phyloP scores from a whole-genome alignment of 1,140 invertebrate genomes.

The Philotrypesis tridentata region DNA sequence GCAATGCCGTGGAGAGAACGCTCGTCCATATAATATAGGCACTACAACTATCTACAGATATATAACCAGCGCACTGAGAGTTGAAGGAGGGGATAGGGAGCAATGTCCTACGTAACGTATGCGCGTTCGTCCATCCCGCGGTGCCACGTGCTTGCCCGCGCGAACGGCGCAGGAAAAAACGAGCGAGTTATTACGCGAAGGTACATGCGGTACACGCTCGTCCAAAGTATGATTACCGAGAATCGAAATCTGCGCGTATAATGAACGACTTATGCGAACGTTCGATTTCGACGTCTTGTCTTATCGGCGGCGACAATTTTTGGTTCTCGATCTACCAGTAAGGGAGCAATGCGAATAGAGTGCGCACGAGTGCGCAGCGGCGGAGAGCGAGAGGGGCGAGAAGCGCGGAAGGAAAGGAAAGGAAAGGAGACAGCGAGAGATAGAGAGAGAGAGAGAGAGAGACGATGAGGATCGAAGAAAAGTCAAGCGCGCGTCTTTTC shows the following conservation, averaged over 20 bases:
- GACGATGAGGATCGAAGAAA: slow-evolving; percentile 36
- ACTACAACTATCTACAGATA: no score
- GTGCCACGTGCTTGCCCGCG: slow-evolving; percentile 30
- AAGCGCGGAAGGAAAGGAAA: not conserved
- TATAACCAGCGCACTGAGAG: slow-evolving; percentile 39
- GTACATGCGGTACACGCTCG: no score
- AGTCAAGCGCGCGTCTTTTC: slow-evolving; percentile 48
- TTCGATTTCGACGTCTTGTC: no score
- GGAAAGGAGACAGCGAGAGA: not conserved
- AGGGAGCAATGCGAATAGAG: not conserved
- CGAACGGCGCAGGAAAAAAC: not conserved
- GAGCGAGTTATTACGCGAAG: not conserved
- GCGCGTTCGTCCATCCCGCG: slow-evolving; percentile 37
- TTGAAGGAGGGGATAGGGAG: not conserved
- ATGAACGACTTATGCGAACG: not conserved
- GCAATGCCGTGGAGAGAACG: not conserved
- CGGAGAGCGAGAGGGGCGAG: not conserved
- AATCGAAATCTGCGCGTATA: no score
- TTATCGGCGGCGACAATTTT: no score
- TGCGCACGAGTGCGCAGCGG: not conserved
- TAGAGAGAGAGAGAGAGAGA: not conserved
- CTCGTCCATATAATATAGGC: no score
- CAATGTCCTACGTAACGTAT: slow-evolving; percentile 26
- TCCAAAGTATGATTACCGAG: no score
- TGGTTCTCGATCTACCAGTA: not conserved